Evolutionary conservation across 2,113 vertebrate species (phyloP).

Genomic region (Panurus biarmicus): DNA sequence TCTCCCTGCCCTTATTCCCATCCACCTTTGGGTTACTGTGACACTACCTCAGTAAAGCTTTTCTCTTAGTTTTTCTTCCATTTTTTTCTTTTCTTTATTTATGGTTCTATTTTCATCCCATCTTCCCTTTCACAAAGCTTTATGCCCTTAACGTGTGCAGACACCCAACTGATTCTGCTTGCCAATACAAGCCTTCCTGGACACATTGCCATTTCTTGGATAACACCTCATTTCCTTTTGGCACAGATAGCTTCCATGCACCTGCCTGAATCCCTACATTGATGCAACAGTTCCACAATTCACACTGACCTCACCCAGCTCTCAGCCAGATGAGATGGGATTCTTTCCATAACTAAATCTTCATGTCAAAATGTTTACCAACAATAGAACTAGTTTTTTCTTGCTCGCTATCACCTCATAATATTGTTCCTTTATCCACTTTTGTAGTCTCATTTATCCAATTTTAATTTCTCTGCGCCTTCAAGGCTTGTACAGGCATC

Average conservation of each 20-base stretch:
- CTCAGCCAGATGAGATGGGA: neutral
- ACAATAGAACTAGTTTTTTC: neutral
- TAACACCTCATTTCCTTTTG: neutral
- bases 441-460: slow-evolving; percentile 6
- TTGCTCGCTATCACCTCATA: neutral
- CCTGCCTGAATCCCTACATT: neutral
- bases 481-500: neutral
- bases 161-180: neutral
- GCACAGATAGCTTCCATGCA: neutral
- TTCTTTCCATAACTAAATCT: neutral
- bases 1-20: neutral
- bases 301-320: neutral
- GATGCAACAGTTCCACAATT: neutral
- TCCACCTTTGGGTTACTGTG: neutral
- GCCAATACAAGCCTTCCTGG: neutral
- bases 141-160: neutral
- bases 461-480: neutral
- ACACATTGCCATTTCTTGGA: neutral
- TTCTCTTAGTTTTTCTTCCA: neutral
- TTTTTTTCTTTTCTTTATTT: neutral
- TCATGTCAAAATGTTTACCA: neutral
- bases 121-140: neutral
- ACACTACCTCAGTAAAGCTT: neutral
- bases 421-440: neutral
- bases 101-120: neutral